These are phyloP conservation scores for Pachydiplax longipennis DNA, from an alignment of 2,888 invertebrate species.

Conservation along the genomic window DNA sequence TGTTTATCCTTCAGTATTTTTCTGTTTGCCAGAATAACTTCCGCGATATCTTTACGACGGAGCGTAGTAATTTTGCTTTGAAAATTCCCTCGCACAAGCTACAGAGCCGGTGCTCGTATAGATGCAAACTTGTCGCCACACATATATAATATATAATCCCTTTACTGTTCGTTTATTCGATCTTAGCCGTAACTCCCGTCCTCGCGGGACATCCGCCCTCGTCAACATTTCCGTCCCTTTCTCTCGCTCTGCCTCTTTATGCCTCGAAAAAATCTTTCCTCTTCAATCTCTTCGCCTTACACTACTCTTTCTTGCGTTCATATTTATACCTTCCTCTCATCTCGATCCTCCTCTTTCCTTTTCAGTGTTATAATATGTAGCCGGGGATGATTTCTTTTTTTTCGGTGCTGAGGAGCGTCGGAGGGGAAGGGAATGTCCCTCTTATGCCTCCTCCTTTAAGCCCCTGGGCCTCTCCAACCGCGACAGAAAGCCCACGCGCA, in stretches of 20 bases:
- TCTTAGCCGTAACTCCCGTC: neutral
- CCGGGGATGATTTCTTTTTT: neutral
- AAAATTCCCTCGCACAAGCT: neutral
- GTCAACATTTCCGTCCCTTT: neutral
- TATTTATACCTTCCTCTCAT: neutral
- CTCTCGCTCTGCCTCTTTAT: neutral
- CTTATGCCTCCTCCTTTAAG: neutral
- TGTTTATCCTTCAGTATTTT: too few species aligned
- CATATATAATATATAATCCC: neutral
- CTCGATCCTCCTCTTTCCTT: neutral
- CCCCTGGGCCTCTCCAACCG: conserved; percentile 22
- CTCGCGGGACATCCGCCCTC: neutral
- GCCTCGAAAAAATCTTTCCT: neutral
- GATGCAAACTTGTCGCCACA: neutral
- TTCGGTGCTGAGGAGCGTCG: neutral
- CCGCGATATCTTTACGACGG: too few species aligned
- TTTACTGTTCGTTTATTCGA: neutral
- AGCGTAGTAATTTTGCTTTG: too few species aligned
- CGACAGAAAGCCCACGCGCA: conserved; percentile 5
- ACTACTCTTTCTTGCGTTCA: neutral
- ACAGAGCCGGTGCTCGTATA: neutral
- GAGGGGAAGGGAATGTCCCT: neutral
- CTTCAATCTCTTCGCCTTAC: neutral
- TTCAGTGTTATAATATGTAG: neutral
- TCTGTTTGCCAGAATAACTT: too few species aligned